Evolutionary conservation across 2,797 vertebrate species (phyloP).

Genomic region (Spinus olivaceus): DNA sequence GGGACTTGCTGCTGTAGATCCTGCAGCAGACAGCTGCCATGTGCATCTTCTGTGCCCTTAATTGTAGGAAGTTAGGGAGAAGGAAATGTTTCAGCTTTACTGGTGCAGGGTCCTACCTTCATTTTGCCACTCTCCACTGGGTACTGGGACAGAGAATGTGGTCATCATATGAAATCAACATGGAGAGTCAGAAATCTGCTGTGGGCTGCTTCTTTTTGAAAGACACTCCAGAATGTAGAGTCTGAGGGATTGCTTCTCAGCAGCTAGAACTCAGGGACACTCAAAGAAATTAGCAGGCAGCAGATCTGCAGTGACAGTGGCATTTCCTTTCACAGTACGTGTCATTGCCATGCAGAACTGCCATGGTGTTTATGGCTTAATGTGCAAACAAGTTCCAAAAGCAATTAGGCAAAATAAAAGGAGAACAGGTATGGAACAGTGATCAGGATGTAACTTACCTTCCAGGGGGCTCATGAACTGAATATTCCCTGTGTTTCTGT

Average conservation of each 20-base stretch:
- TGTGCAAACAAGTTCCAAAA: background rate
- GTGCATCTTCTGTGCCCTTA: background rate
- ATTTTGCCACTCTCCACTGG: background rate
- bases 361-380: background rate
- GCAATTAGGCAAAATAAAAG: background rate
- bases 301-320: background rate
- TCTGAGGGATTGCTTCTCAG: background rate
- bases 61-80: background rate
- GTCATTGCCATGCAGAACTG: background rate
- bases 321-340: accelerated
- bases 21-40: accelerated
- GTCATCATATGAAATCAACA: background rate
- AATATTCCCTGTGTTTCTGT: background rate
- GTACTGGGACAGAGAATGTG: background rate
- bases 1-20: background rate
- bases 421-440: background rate
- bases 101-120: background rate
- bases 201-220: background rate
- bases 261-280: background rate
- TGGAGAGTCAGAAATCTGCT: background rate
- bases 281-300: background rate
- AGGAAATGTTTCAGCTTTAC: background rate
- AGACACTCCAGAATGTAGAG: background rate
- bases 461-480: background rate
- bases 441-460: background rate